Evolutionary conservation across 2,888 invertebrate species (phyloP), one percentile per base, ranked within the genome.

Genomic region (Flexamia atlantica): DNA sequence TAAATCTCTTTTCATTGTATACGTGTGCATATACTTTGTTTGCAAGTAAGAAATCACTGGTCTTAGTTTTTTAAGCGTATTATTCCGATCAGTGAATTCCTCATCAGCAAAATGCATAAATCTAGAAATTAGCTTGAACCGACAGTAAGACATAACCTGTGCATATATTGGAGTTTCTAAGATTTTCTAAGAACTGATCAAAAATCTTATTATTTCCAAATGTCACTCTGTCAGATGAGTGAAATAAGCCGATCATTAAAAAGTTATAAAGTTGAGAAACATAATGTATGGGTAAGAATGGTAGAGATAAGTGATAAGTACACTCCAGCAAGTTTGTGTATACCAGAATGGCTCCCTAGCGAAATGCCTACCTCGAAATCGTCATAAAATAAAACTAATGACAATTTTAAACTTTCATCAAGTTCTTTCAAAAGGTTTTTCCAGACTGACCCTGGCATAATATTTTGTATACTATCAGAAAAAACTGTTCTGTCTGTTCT

Each of bases 151-250:
- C 57, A 57, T 57, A 10, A 57, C 57, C 57, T 57, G 9, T 7
- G 57, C 7, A 17, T 28, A 64, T 9, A 70, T 70, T 70, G 1
- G 10, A 10, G 25, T 64, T 36, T 70, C 30, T 10, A 70, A 5
- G 10, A 70, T 70, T 70, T 5, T 30, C n/a, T 32, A 14, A 5
- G 4, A 57, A 23, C 23, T 57, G 9, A 10, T 17, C n/a, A 57
- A n/a, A 57, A 10, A 57, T 17, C 17, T 57, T 57, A 7, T n/a
- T n/a, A n/a, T n/a, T n/a, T n/a, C n/a, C n/a, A n/a, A n/a, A n/a
- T n/a, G n/a, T n/a, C n/a, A n/a, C 17, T 57, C 57, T 57, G 17
- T 57, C 57, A 10, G 57, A 57, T 57, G 57, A 10, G 23, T 57
- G 57, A 23, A 57, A n/a, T 20, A 57, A 23, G 5, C 20, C 57